Evolutionary conservation across 2,797 vertebrate genomes (phyloP).

Genomic region (Anolis apletophallus): DNA sequence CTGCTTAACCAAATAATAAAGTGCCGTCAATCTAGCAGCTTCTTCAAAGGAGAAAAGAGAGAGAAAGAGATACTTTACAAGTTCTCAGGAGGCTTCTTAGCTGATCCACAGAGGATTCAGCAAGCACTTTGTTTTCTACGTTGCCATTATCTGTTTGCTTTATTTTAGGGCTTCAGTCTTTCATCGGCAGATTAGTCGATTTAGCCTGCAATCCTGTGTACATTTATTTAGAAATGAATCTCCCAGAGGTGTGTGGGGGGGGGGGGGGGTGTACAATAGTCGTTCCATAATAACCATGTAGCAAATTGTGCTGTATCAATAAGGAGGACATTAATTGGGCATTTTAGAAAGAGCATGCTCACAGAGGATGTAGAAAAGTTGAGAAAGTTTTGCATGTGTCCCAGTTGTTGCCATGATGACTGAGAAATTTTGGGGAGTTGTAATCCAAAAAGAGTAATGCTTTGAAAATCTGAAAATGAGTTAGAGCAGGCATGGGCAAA

Average conservation of each 20-base stretch:
- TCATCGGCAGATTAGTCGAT: neutral
- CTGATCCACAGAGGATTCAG: neutral
- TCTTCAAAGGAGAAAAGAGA: neutral
- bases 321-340: neutral
- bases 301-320: neutral
- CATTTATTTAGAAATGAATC: neutral
- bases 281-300: neutral
- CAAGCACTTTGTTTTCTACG: neutral
- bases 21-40: neutral
- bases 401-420: no score
- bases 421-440: neutral
- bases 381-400: no score
- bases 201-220: neutral
- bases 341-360: neutral
- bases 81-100: neutral
- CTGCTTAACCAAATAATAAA: neutral
- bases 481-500: no score
- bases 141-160: constrained; percentile 13
- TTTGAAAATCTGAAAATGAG: neutral
- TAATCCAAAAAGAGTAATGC: neutral
- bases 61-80: neutral
- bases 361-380: no score
- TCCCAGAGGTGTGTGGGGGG: neutral
- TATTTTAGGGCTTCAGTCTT: neutral
- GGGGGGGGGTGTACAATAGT: neutral